Conservation (phyloP, 2,888 invertebrate species). For the Caenorhabditis afra region DNA sequence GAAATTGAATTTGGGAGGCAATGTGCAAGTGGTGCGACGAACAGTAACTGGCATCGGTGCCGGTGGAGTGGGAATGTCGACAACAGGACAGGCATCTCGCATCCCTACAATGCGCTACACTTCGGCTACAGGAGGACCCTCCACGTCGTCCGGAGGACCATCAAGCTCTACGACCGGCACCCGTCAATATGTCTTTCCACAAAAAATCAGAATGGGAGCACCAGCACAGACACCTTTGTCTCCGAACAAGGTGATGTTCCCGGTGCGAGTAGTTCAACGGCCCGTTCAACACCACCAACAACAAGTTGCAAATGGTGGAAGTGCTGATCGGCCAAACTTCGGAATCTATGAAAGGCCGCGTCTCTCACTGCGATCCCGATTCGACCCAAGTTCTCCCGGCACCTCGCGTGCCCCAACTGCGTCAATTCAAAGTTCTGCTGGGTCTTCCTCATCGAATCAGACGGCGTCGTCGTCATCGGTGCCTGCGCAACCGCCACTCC, state of each 20-base stretch:
- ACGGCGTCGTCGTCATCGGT: no score
- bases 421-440: background rate
- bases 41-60: conserved; percentile 10
- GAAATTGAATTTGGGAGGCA: background rate
- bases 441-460: no score
- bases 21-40: background rate
- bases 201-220: conserved; percentile 1
- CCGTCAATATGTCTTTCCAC: conserved; percentile 9
- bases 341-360: conserved; percentile 48
- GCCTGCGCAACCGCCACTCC: no score
- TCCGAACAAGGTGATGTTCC: conserved; percentile 18
- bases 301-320: background rate
- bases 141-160: background rate
- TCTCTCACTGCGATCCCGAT: conserved; percentile 17
- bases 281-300: background rate
- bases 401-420: background rate
- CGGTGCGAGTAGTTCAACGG: conserved; percentile 25
- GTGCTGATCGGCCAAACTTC: conserved; percentile 20
- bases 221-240: background rate
- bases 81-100: background rate
- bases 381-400: background rate
- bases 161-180: background rate
- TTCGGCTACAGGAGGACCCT: background rate
- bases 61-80: conserved; percentile 12
- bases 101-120: no score